Evolutionary conservation across 2,888 invertebrate species (phyloP), one percentile per base, ranked within the genome.

Genomic region (Hedychridium roseum): DNA sequence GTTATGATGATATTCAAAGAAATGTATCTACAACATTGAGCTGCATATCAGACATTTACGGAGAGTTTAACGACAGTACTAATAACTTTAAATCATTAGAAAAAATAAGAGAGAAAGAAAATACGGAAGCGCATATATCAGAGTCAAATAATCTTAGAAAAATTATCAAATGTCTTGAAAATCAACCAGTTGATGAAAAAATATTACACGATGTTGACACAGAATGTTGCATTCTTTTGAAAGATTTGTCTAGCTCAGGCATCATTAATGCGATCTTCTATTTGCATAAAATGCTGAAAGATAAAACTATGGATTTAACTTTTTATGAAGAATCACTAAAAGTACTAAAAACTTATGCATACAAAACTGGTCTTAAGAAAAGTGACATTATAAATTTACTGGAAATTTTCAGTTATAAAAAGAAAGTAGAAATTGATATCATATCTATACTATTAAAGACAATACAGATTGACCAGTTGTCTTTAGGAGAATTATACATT

Each of bases 401-500:
- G 5, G 26, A 27, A 4, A 16, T 39, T 9, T n/a, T 39, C 3
- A 14, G 16, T 16, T 17, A 9, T 17, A 28, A 27, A 27, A n/a
- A 17, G 2, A 15, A n/a, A 11, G 26, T 16, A 11, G 17, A 3
- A 9, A 11, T 7, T 3, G 27, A 39, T 9, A 17, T 39, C 7
- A 27, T 6, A 28, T 9, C 7, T 1, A 6, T 2, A 11, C 21
- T 27, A 1, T 15, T 11, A 27, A 17, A 17, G 3, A 1, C 27
- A 7, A 3, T 5, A 5, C 5, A 26, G 11, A 21, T 39, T 6
- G 17, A 28, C 7, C 6, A 28, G 1, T 17, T 39, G 17, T 11
- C 17, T 3, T 17, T 39, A 28, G 46, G 64, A 27, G 58, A 70
- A 31, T 48, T 43, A 50, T 35, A 39, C 31, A 50, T 60, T 3